These are phyloP conservation scores for Alectura lathami DNA, from an alignment of 2,113 vertebrate species.

Conservation along the genomic window DNA sequence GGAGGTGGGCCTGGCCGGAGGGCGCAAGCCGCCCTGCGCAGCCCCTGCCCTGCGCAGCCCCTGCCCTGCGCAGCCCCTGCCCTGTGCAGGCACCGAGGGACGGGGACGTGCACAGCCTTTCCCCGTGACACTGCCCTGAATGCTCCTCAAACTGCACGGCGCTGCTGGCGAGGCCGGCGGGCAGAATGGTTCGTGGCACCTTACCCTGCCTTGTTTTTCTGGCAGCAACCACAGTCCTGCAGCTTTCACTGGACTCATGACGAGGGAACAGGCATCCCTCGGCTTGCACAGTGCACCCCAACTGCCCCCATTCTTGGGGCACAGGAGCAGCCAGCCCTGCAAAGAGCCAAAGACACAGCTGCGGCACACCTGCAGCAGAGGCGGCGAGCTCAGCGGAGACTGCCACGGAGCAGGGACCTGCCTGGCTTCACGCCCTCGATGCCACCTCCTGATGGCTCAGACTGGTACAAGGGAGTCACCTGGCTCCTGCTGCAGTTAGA, in stretches of 20 bases:
- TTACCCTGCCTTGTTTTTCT: neutral
- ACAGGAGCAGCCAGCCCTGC: neutral
- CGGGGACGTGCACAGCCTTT: neutral
- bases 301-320: neutral
- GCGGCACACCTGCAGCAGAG: neutral
- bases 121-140: rapidly evolving
- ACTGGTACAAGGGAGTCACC: neutral
- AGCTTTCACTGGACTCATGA: neutral
- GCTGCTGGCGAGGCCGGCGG: rapidly evolving
- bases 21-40: neutral
- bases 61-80: too few relatives aligned
- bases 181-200: neutral
- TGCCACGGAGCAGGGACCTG: neutral
- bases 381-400: neutral
- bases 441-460: rapidly evolving
- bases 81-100: neutral
- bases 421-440: neutral
- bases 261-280: neutral
- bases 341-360: neutral
- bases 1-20: neutral
- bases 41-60: neutral
- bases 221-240: neutral
- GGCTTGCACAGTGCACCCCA: too few relatives aligned
- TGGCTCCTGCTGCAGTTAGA: neutral
- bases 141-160: neutral